phyloP scores from a whole-genome alignment of 1,140 invertebrate species.

The Elysia chlorotica region DNA sequence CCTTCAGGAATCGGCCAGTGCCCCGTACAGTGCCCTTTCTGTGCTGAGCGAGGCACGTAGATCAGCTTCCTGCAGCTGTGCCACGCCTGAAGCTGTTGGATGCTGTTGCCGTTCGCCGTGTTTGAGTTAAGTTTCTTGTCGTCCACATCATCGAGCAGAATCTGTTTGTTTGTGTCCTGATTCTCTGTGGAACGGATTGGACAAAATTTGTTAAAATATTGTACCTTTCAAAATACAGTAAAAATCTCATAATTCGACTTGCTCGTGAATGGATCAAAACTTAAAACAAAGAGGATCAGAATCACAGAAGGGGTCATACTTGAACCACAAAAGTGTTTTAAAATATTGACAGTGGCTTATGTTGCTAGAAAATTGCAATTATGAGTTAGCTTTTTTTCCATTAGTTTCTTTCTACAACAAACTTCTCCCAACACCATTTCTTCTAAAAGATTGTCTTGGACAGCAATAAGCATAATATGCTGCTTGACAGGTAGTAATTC shows the following conservation, averaged over 20 bases:
- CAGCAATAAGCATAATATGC: too few relatives aligned
- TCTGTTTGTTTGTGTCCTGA: constrained; percentile 44
- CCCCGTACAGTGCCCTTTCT: constrained; percentile 87
- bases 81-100: constrained; percentile 68
- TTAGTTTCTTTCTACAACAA: too few relatives aligned
- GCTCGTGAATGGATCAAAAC: neutral
- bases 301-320: neutral
- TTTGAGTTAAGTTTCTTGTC: constrained; percentile 32
- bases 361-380: too few relatives aligned
- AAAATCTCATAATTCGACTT: too few relatives aligned
- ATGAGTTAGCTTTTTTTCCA: too few relatives aligned
- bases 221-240: neutral
- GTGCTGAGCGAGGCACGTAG: constrained; percentile 89
- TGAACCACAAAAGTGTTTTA: too few relatives aligned
- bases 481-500: too few relatives aligned
- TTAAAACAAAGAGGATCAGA: neutral
- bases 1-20: constrained; percentile 99
- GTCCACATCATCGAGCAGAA: constrained; percentile 28
- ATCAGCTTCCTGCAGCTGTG: constrained; percentile 84
- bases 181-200: constrained; percentile 38
- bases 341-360: too few relatives aligned
- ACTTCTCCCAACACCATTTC: too few relatives aligned
- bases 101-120: neutral
- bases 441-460: too few relatives aligned
- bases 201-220: neutral